Conservation (phyloP, 2,113 vertebrate species). For the Gobio gobio region DNA sequence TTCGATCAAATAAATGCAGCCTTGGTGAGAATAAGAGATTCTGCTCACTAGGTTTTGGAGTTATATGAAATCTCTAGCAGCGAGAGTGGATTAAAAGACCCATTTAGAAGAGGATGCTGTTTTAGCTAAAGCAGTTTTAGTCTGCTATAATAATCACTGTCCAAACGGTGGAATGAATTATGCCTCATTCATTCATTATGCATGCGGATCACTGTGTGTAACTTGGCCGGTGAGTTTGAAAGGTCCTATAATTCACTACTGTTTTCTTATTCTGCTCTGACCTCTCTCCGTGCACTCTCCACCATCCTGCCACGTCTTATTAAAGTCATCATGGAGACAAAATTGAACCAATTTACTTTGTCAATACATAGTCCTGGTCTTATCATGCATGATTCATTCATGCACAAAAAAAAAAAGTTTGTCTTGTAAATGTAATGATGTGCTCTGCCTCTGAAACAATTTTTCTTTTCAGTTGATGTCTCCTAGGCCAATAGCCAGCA, state of each 20-base stretch:
- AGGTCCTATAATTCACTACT: slow-evolving; percentile 53
- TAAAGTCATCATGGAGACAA: slow-evolving; percentile 21
- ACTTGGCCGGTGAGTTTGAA: slow-evolving; percentile 54
- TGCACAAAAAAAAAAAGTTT: background rate
- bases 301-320: slow-evolving; percentile 36
- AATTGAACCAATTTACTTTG: background rate
- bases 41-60: background rate
- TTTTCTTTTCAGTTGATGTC: background rate
- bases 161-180: slow-evolving; percentile 55
- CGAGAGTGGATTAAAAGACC: background rate
- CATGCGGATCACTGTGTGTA: slow-evolving; percentile 52
- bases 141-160: slow-evolving; percentile 58
- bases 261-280: slow-evolving; percentile 52
- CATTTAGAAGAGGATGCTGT: slow-evolving; percentile 12
- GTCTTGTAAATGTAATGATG: background rate
- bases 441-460: background rate
- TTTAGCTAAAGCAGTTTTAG: slow-evolving; percentile 8
- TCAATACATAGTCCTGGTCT: background rate
- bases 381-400: background rate
- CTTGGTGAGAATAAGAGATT: background rate
- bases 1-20: background rate
- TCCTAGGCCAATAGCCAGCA: background rate
- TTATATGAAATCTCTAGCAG: background rate
- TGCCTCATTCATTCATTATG: slow-evolving; percentile 54
- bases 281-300: slow-evolving; percentile 18